These are phyloP conservation scores for Anguilla obscura DNA, from an alignment of 2,797 vertebrate species.

Conservation along the genomic window DNA sequence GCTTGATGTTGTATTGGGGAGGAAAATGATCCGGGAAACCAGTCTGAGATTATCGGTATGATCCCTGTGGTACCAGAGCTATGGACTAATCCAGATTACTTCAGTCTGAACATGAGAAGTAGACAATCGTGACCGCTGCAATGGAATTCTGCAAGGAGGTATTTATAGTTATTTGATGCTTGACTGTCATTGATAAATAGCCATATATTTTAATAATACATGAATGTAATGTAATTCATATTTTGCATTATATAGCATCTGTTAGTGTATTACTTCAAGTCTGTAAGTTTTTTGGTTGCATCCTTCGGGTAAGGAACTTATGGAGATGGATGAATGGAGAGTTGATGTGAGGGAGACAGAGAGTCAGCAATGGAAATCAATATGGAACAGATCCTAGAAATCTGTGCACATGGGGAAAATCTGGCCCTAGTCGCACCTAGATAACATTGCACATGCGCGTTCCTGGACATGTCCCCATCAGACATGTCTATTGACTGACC, in stretches of 20 bases:
- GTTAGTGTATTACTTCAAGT: not conserved
- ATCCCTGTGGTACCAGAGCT: not conserved
- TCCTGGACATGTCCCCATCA: not conserved
- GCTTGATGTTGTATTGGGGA: not conserved
- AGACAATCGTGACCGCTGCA: not conserved
- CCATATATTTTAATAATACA: not conserved
- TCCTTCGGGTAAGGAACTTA: not conserved
- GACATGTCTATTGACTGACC: slow-evolving; percentile 3
- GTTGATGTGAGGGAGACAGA: not conserved
- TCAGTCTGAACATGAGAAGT: not conserved
- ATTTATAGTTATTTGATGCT: not conserved
- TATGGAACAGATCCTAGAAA: not conserved
- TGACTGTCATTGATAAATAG: not conserved
- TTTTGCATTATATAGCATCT: not conserved
- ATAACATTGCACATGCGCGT: not conserved
- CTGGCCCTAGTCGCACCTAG: not conserved
- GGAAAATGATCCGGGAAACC: not conserved
- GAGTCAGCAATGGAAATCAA: not conserved
- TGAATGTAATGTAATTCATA: too few species aligned
- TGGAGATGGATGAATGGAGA: not conserved
- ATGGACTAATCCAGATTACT: not conserved
- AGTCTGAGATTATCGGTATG: not conserved
- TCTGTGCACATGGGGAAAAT: not conserved
- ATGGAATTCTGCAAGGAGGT: slow-evolving; percentile 7
- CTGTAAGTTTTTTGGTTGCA: not conserved